A percentile compares a stretch with the other conserved stretches of the same genome.
Evolutionary conservation across 2,888 invertebrate genomes (phyloP).

Genomic region (Amphipoea oculea): DNA sequence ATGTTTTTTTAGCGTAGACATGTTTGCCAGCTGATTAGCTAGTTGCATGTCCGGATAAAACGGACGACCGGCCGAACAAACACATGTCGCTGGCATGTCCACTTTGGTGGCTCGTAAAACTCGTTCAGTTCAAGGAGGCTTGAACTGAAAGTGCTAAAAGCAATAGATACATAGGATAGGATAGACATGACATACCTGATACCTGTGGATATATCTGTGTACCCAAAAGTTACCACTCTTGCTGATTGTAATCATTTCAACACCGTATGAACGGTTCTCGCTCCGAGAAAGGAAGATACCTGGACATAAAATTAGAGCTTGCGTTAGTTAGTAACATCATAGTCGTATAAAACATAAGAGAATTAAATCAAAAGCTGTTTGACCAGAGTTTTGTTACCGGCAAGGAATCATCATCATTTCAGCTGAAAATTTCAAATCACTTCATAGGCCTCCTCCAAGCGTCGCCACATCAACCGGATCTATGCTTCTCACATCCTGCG

Average conservation of each 20-base stretch:
- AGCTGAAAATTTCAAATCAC: not conserved
- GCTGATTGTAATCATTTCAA: not conserved
- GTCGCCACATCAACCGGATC: not conserved
- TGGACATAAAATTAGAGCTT: not conserved
- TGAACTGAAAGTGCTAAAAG: not conserved
- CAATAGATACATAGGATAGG: not conserved
- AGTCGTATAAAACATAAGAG: not conserved
- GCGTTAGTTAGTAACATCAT: not conserved
- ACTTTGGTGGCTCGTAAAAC: constrained; percentile 17
- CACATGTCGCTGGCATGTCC: not conserved
- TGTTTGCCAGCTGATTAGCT: constrained; percentile 20
- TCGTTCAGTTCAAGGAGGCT: not conserved
- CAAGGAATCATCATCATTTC: not conserved
- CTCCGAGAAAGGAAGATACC: not conserved
- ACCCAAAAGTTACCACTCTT: not conserved
- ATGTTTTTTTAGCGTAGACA: constrained; percentile 12
- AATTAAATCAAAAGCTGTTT: not conserved
- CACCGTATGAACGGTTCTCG: too few relatives aligned
- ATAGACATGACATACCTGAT: not conserved
- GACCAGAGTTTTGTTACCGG: not conserved
- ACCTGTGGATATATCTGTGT: not conserved
- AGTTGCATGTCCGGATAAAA: constrained; percentile 13
- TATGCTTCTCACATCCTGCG: not conserved
- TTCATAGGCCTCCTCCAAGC: not conserved
- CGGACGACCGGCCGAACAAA: not conserved